Evolutionary conservation across 1,140 invertebrate genomes (phyloP).

Genomic region (Polypedilum vanderplanki): DNA sequence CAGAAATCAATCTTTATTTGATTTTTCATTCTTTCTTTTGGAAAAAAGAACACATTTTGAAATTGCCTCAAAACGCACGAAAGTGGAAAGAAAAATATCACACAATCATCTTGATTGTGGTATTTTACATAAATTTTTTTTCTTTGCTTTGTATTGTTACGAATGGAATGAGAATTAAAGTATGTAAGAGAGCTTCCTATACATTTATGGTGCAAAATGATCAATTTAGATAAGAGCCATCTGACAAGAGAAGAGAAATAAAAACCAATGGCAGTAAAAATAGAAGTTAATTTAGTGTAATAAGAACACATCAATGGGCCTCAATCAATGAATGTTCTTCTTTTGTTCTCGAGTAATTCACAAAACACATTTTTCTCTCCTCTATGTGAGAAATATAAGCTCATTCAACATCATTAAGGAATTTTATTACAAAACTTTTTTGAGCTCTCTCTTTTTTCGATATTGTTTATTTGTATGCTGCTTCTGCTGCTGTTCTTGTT

Average conservation of each 20-base stretch:
- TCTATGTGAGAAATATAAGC: no score
- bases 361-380: no score
- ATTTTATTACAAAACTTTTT: conserved; percentile 13
- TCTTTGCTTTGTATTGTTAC: neutral
- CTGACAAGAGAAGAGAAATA: neutral
- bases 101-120: conserved; percentile 11
- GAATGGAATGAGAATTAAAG: no score
- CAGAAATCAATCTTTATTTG: conserved; percentile 18
- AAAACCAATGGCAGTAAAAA: conserved; percentile 18
- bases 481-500: neutral
- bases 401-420: conserved; percentile 12
- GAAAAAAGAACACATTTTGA: neutral
- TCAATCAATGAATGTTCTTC: neutral
- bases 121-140: conserved; percentile 20
- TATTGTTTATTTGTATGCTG: neutral
- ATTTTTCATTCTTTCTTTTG: neutral
- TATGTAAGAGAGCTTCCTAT: no score
- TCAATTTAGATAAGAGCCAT: neutral
- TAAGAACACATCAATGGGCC: conserved; percentile 11
- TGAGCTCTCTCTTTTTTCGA: neutral
- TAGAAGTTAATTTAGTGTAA: conserved; percentile 8
- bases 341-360: neutral
- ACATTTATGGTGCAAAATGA: neutral
- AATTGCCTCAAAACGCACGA: neutral
- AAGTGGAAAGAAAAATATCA: conserved; percentile 11